Conservation (phyloP, 2,888 invertebrate genomes). For the Cheilosia impressa region DNA sequence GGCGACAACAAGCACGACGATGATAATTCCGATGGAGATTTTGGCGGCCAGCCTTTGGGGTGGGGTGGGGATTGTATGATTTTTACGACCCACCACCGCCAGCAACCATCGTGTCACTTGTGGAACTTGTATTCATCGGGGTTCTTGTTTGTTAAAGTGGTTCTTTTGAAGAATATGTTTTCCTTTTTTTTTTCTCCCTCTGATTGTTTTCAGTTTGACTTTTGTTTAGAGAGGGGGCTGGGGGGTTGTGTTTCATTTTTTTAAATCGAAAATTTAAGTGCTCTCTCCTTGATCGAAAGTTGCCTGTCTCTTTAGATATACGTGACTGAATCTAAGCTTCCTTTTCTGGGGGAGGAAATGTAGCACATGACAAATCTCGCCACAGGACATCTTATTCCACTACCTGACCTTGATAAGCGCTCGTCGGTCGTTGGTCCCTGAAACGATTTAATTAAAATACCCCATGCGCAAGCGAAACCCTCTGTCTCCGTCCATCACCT, state of each 20-base stretch:
- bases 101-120: constrained; percentile 50
- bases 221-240: constrained; percentile 21
- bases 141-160: constrained; percentile 62
- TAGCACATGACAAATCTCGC: too few species aligned
- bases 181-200: background rate
- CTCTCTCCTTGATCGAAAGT: too few species aligned
- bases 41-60: background rate
- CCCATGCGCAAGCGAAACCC: constrained; percentile 16
- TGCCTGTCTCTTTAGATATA: too few species aligned
- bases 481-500: background rate
- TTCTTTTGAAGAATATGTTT: constrained; percentile 61
- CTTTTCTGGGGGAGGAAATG: too few species aligned
- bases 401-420: constrained; percentile 6
- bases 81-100: constrained; percentile 57
- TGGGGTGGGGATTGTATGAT: constrained; percentile 3
- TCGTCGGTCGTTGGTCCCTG: background rate
- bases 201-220: constrained; percentile 14
- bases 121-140: constrained; percentile 47
- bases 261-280: too few species aligned
- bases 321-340: too few species aligned
- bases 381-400: too few species aligned
- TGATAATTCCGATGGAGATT: constrained; percentile 30
- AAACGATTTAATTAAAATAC: constrained; percentile 51
- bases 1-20: constrained; percentile 16
- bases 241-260: too few species aligned